phyloP scores from a whole-genome alignment of 2,888 invertebrate genomes.

The Atethmia centrago region DNA sequence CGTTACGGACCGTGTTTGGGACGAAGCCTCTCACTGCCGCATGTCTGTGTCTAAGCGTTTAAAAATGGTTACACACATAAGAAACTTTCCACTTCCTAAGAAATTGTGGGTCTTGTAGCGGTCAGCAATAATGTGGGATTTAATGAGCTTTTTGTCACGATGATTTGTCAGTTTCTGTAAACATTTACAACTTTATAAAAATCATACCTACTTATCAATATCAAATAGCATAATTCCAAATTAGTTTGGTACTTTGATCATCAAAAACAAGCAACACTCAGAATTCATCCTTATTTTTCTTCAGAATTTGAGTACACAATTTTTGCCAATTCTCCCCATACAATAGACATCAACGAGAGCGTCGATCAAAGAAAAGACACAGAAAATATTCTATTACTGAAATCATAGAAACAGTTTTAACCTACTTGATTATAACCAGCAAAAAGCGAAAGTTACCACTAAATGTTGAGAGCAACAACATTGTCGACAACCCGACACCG shows the following conservation, averaged over 20 bases:
- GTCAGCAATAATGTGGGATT: constrained; percentile 23
- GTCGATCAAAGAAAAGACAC: constrained; percentile 24
- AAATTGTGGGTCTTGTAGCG: constrained; percentile 36
- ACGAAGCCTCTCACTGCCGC: constrained; percentile 54
- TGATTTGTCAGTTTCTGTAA: constrained; percentile 21
- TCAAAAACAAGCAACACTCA: not conserved
- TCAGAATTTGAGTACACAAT: not conserved
- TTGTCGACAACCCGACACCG: constrained; percentile 41
- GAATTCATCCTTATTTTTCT: not conserved
- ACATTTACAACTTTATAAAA: not conserved
- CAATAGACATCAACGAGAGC: constrained; percentile 76
- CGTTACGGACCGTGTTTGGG: constrained; percentile 35
- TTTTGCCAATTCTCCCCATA: constrained; percentile 58
- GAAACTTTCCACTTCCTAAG: constrained; percentile 63
- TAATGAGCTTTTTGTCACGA: constrained; percentile 43
- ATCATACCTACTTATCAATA: not conserved
- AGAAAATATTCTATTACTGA: constrained; percentile 19
- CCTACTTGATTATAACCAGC: constrained; percentile 48
- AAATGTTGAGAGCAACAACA: constrained; percentile 57
- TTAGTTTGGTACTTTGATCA: not conserved
- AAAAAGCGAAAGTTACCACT: constrained; percentile 60
- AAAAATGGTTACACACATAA: constrained; percentile 49
- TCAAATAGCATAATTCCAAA: not conserved
- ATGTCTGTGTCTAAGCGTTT: constrained; percentile 50
- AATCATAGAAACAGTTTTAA: constrained; percentile 41